These are phyloP conservation scores for Apodemus speciosus DNA, from an alignment of 2,113 vertebrate genomes.

Conservation along the genomic window DNA sequence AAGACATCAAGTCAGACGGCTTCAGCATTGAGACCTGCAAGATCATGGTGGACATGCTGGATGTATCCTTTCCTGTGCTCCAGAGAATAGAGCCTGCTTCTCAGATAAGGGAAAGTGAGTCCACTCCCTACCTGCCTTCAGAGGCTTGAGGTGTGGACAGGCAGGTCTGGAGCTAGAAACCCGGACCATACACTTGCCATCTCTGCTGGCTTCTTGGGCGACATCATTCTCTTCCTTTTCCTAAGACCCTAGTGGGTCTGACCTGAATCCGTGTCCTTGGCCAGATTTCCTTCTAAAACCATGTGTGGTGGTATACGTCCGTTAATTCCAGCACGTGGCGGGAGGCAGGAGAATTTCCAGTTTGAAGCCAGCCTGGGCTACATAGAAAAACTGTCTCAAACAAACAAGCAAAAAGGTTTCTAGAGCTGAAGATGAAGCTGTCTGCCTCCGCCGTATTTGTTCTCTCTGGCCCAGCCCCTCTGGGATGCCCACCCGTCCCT, in stretches of 20 bases:
- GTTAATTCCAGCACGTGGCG: neutral
- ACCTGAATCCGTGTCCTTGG: neutral
- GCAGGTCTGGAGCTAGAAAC: no score
- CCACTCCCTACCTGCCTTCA: no score
- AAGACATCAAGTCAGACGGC: slow-evolving; percentile 94
- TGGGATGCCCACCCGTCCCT: rapidly evolving
- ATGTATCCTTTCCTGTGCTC: slow-evolving; percentile 90
- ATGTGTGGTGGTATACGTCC: no score
- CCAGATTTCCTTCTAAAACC: neutral
- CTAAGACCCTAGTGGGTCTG: neutral
- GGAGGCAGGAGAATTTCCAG: neutral
- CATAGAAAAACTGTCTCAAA: neutral
- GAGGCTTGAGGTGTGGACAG: neutral
- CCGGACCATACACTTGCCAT: rapidly evolving
- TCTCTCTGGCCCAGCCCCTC: neutral
- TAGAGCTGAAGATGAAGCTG: neutral
- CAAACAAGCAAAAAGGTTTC: neutral
- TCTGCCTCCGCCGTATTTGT: rapidly evolving
- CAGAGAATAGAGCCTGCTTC: no score
- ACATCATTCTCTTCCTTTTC: neutral
- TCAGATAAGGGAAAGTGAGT: neutral
- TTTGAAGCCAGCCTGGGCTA: neutral
- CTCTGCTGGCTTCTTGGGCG: neutral
- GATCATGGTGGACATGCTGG: slow-evolving; percentile 93
- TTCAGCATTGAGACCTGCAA: slow-evolving; percentile 93